Base-by-base conservation (phyloP, 2,113 vertebrate genomes). In the Pangasianodon hypophthalmus region DNA sequence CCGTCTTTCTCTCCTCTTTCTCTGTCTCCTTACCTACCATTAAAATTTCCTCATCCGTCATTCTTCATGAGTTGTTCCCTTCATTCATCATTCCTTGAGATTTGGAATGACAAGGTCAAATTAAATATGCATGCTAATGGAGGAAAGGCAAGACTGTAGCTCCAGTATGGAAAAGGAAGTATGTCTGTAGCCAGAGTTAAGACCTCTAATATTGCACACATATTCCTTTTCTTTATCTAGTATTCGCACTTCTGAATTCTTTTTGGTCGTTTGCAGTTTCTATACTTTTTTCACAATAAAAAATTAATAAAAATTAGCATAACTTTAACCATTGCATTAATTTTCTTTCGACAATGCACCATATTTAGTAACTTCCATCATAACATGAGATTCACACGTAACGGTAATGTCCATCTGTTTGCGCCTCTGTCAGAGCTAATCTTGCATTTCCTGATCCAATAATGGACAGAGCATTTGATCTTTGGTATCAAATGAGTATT, bases 51-150 rank as follows among this genome's bases (percentile, higher is more conserved):
- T n/a, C 32, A 54, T 73, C 54, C 75, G 77, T 87, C 85, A 32
- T 90, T 88, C 81, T 88, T 91, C 87, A 86, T 64, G 41, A 80
- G 52, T 37, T 87, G 56, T 73, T 58, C 62, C 84, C 79, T 48
- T 84, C 54, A 90, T 91, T 90, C 84, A 89, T 92, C 92, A 84
- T 54, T 92, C 69, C 84, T 84, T 90, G 50, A 62, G 82, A 87
- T 90, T 91, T 87, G 11, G 80, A 77, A 84, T 88, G 92, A 93
- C 95, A 92, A 93, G 91, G 92, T 91, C 86, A 19, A 92, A 94
- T 94, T 90, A 94, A 94, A 92, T 93, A 94, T 95, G 93, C 91
- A 93, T 69, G 88, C 90, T 93, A 94, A 94, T 96, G 93, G 94
- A 93, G 81, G 50, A 86, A 71, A 48, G 26, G 88, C 21, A 29